phyloP scores from a whole-genome alignment of 1,140 invertebrate genomes.

The Drosophila repleta region DNA sequence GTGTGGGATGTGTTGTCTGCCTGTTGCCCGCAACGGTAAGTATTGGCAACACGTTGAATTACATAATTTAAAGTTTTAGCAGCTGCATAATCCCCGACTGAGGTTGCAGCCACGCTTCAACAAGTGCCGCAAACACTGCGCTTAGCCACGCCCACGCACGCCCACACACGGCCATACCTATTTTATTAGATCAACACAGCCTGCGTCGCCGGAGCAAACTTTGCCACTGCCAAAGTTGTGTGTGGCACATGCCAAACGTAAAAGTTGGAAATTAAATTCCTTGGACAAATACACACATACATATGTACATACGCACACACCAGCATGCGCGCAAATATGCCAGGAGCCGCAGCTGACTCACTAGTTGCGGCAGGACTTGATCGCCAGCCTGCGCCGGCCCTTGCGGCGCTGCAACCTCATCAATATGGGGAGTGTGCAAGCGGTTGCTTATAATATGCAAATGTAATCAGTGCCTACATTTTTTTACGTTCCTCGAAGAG shows the following conservation, averaged over 20 bases:
- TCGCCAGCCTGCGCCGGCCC: slow-evolving; percentile 19
- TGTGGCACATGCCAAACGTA: slow-evolving; percentile 64
- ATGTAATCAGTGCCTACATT: slow-evolving; percentile 80
- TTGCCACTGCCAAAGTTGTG: slow-evolving; percentile 58
- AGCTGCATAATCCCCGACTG: slow-evolving; percentile 65
- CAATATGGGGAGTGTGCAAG: slow-evolving; percentile 38
- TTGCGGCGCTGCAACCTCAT: slow-evolving; percentile 46
- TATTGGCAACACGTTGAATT: slow-evolving; percentile 73
- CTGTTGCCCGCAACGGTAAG: slow-evolving; percentile 37
- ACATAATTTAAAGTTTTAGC: slow-evolving; percentile 77
- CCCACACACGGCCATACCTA: slow-evolving; percentile 3
- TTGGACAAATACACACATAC: slow-evolving; percentile 52
- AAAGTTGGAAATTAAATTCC: slow-evolving; percentile 81
- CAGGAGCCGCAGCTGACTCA: slow-evolving; percentile 31
- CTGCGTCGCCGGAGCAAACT: slow-evolving; percentile 43
- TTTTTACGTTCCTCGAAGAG: slow-evolving; percentile 55
- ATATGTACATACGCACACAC: slow-evolving; percentile 9
- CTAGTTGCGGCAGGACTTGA: slow-evolving; percentile 7
- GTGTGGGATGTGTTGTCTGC: slow-evolving; percentile 27
- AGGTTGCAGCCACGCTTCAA: slow-evolving; percentile 60
- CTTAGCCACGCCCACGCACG: slow-evolving; percentile 14
- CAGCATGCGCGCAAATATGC: slow-evolving; percentile 6
- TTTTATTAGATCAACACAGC: slow-evolving; percentile 69
- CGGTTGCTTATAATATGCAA: slow-evolving; percentile 74
- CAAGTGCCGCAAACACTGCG: slow-evolving; percentile 62